Evolutionary conservation across 2,888 invertebrate genomes (phyloP).

Genomic region (Calameuta filiformis): DNA sequence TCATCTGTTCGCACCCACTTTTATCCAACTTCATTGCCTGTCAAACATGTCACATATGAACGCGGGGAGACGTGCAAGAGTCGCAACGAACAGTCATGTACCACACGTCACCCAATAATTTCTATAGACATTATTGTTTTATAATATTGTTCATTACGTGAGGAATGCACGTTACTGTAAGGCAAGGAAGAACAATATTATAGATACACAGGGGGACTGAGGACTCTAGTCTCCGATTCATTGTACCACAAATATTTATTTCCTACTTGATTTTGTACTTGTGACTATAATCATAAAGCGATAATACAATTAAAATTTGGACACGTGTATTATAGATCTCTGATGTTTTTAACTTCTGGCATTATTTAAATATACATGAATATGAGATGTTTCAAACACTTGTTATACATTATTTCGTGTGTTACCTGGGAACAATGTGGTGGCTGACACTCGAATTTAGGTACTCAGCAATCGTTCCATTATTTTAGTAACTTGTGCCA

Average conservation of each 20-base stretch:
- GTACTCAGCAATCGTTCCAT: constrained; percentile 73
- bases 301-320: constrained; percentile 50
- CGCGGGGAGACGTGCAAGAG: not conserved
- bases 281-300: constrained; percentile 44
- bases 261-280: constrained; percentile 61
- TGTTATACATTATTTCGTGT: not conserved
- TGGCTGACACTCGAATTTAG: constrained; percentile 31
- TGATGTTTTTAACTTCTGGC: constrained; percentile 50
- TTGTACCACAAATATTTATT: constrained; percentile 59
- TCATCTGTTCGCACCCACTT: constrained; percentile 31
- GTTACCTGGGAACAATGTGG: not conserved
- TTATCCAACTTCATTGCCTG: not conserved
- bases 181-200: constrained; percentile 32
- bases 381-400: not conserved
- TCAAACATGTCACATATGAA: constrained; percentile 10
- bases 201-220: constrained; percentile 50
- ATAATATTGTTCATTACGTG: constrained; percentile 31
- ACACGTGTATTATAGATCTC: constrained; percentile 58
- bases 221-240: constrained; percentile 54
- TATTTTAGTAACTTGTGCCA: constrained; percentile 72
- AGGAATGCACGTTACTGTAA: constrained; percentile 33
- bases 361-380: constrained; percentile 47
- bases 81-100: constrained; percentile 24
- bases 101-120: constrained; percentile 31
- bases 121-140: constrained; percentile 35